Conservation (phyloP, 2,888 invertebrate genomes). For the Pyrrhosoma nymphula region DNA sequence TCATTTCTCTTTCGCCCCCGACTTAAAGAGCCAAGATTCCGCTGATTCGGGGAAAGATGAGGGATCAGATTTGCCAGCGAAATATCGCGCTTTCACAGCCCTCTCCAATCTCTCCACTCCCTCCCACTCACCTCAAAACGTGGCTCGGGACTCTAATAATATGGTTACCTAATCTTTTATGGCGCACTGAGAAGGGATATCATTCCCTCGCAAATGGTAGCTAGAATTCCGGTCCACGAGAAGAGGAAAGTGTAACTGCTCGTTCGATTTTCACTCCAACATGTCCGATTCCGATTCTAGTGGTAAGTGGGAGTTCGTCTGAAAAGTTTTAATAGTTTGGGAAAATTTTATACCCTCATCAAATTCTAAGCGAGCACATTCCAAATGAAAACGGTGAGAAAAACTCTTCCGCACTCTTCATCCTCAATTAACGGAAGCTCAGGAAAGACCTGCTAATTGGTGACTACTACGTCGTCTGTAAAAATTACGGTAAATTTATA, state of each 20-base stretch:
- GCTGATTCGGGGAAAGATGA: background rate
- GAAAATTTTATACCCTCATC: background rate
- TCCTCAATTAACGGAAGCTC: too few relatives aligned
- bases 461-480: too few relatives aligned
- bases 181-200: background rate
- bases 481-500: too few relatives aligned
- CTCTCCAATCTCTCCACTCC: background rate
- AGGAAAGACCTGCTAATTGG: too few relatives aligned
- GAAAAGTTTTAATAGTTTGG: background rate
- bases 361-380: background rate
- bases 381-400: too few relatives aligned
- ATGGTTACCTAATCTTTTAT: constrained; percentile 8
- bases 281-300: background rate
- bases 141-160: background rate
- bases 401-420: too few relatives aligned
- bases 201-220: background rate
- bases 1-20: constrained; percentile 27
- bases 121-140: background rate
- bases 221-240: background rate
- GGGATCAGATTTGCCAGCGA: constrained; percentile 20
- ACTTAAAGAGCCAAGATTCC: constrained; percentile 15
- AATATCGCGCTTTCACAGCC: background rate
- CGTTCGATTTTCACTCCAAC: background rate
- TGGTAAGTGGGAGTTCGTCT: background rate
- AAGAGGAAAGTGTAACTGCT: background rate